Conservation (phyloP, 64 coral and sea anemone genomes). For the Catalaphyllia jardinei region DNA sequence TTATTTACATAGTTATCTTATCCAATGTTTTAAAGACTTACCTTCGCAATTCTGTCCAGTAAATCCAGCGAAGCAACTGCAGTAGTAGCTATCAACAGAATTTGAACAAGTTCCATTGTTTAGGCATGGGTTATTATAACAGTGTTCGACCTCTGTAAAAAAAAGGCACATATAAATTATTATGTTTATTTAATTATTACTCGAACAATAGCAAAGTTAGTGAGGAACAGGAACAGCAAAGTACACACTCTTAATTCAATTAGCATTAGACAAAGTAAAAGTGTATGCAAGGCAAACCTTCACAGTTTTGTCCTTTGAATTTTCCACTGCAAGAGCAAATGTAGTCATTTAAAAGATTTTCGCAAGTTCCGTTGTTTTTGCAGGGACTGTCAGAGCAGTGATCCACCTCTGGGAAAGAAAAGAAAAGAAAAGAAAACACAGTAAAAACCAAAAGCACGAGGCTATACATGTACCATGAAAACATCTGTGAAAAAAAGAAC, state of each 20-base stretch:
- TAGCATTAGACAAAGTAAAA: too few relatives aligned
- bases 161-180: too few relatives aligned
- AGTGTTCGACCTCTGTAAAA: too few relatives aligned
- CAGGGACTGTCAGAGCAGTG: not conserved
- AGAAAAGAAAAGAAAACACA: too few relatives aligned
- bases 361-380: not conserved
- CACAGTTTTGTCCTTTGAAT: not conserved
- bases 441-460: too few relatives aligned
- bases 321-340: not conserved
- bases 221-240: too few relatives aligned
- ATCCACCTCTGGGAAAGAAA: not conserved
- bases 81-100: not conserved
- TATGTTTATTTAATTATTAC: too few relatives aligned
- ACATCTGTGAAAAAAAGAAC: too few relatives aligned
- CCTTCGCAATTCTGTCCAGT: constrained; percentile 1
- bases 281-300: not conserved
- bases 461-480: too few relatives aligned
- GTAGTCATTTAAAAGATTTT: not conserved
- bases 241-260: too few relatives aligned
- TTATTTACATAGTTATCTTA: too few relatives aligned
- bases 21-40: not conserved
- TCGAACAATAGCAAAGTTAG: too few relatives aligned
- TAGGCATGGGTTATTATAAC: not conserved
- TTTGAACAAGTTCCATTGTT: not conserved
- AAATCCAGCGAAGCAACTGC: not conserved